These are phyloP conservation scores for Troides helena DNA, from an alignment of 2,888 invertebrate species.

Conservation along the genomic window DNA sequence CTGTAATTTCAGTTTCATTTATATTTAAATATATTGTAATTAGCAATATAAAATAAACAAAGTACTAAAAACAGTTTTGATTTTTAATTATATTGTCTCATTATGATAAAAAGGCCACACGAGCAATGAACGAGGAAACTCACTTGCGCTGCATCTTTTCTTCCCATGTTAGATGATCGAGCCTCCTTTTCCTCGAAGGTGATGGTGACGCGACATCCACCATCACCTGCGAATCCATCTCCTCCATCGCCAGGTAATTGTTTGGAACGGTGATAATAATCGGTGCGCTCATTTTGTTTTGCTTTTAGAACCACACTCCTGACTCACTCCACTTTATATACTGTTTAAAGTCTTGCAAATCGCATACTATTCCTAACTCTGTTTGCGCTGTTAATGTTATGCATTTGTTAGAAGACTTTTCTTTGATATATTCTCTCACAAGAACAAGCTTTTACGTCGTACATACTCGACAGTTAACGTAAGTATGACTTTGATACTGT, in stretches of 20 bases:
- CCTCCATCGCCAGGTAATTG: conserved; percentile 67
- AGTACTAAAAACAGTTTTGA: too few species aligned
- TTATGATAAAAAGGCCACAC: conserved; percentile 46
- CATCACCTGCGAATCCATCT: conserved; percentile 56
- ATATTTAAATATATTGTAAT: too few species aligned
- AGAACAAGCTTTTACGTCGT: conserved; percentile 59
- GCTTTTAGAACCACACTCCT: conserved; percentile 39
- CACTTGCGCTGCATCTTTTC: conserved; percentile 93
- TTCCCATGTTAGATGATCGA: conserved; percentile 92
- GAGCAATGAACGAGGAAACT: conserved; percentile 59
- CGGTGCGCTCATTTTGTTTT: conserved; percentile 69
- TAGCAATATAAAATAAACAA: too few species aligned
- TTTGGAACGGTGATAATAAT: conserved; percentile 77
- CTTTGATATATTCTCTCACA: conserved; percentile 52
- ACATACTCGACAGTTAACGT: conserved; percentile 62
- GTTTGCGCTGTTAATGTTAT: conserved; percentile 37
- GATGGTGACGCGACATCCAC: conserved; percentile 56
- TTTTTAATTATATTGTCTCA: neutral
- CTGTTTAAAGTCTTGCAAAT: conserved; percentile 42
- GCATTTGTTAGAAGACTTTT: conserved; percentile 55
- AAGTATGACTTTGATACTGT: conserved; percentile 48
- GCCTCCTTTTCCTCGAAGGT: conserved; percentile 83
- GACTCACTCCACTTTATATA: conserved; percentile 33
- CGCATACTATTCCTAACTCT: conserved; percentile 51
- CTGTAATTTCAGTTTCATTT: too few species aligned